phyloP scores from a whole-genome alignment of 2,113 vertebrate species.

The Tragelaphus imberbis region DNA sequence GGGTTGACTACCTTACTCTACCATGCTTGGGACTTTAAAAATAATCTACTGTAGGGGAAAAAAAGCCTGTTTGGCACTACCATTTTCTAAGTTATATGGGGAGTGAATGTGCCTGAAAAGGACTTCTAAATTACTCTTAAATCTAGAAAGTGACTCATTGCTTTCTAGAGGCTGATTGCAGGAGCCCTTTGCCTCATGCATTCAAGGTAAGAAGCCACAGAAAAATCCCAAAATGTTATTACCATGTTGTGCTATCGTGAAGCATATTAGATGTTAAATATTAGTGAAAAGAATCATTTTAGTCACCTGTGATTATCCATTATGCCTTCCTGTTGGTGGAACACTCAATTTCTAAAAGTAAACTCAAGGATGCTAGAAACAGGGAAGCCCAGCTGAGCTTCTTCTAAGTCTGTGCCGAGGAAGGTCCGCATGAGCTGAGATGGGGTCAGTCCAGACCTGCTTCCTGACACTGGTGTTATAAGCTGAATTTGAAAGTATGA shows the following conservation, averaged over 20 bases:
- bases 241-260: neutral
- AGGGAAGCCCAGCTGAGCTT: neutral
- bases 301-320: neutral
- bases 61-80: neutral
- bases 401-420: neutral
- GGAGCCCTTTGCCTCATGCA: neutral
- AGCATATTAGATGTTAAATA: neutral
- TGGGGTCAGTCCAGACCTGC: constrained; percentile 1
- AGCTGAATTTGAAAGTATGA: constrained; percentile 56
- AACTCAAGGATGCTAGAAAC: neutral
- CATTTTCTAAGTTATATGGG: neutral
- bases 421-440: neutral
- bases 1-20: neutral
- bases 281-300: neutral
- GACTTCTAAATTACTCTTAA: neutral
- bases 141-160: neutral
- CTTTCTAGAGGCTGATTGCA: neutral
- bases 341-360: constrained; percentile 20
- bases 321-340: neutral
- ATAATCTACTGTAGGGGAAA: neutral
- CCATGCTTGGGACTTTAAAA: neutral
- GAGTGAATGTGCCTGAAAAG: neutral
- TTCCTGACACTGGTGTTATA: constrained; percentile 38
- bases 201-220: neutral
- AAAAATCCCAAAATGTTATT: neutral